Conservation (phyloP, 2,888 invertebrate genomes). For the Amblyteles armatorius region DNA sequence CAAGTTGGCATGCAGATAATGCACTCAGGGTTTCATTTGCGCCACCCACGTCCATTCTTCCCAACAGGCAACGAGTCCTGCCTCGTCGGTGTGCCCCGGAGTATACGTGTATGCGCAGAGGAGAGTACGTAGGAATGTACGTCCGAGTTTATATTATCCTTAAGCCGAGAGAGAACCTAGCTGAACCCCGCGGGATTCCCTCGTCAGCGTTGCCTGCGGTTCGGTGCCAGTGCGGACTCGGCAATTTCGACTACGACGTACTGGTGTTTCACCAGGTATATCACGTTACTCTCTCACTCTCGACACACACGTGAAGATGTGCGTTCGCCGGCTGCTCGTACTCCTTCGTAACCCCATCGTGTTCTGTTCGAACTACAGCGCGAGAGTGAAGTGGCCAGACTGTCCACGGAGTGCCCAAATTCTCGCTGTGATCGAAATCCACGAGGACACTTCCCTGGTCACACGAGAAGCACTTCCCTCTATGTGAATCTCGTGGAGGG, state of each 20-base stretch:
- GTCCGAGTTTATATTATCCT: slow-evolving; percentile 63
- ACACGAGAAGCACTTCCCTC: slow-evolving; percentile 56
- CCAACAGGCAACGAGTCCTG: slow-evolving; percentile 61
- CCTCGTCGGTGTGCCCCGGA: slow-evolving; percentile 42
- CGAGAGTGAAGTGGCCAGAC: slow-evolving; percentile 44
- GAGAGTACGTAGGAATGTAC: slow-evolving; percentile 27
- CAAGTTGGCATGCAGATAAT: slow-evolving; percentile 69
- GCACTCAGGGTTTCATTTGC: slow-evolving; percentile 68
- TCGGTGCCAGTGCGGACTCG: slow-evolving; percentile 33
- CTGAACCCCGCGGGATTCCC: slow-evolving; percentile 58
- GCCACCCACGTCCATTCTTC: slow-evolving; percentile 66
- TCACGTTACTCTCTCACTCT: slow-evolving; percentile 57
- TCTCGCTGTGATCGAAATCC: slow-evolving; percentile 58
- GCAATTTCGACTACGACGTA: slow-evolving; percentile 47
- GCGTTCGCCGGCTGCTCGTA: slow-evolving; percentile 24
- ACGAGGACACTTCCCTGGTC: slow-evolving; percentile 55
- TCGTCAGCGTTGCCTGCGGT: slow-evolving; percentile 53
- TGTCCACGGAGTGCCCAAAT: slow-evolving; percentile 52
- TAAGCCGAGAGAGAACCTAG: slow-evolving; percentile 50
- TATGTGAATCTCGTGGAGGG: slow-evolving; percentile 7
- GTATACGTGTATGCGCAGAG: slow-evolving; percentile 16
- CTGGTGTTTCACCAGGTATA: slow-evolving; percentile 57
- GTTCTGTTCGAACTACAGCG: slow-evolving; percentile 41
- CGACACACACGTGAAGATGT: slow-evolving; percentile 39
- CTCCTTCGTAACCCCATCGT: slow-evolving; percentile 6